Evolutionary conservation across 2,797 vertebrate species (phyloP).

Genomic region (Amniataba percoides): DNA sequence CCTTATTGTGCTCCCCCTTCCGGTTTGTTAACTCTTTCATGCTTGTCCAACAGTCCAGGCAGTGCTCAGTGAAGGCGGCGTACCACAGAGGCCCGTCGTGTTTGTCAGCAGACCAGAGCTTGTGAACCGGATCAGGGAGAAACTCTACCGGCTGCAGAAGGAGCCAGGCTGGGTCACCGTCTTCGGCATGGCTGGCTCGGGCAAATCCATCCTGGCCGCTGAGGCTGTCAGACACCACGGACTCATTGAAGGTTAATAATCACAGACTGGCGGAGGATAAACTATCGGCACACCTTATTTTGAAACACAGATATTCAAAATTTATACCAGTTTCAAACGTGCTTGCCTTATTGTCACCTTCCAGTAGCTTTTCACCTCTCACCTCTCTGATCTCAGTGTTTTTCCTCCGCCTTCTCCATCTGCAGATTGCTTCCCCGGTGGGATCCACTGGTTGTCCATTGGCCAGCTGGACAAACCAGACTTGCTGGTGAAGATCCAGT

Average conservation of each 20-base stretch:
- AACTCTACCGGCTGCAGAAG: constrained; percentile 85
- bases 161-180: constrained; percentile 93
- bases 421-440: constrained; percentile 93
- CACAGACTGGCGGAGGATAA: not conserved
- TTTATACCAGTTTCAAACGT: not conserved
- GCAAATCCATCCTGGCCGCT: constrained; percentile 96
- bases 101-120: constrained; percentile 91
- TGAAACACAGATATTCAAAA: not conserved
- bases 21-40: not conserved
- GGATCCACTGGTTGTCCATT: constrained; percentile 95
- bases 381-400: not conserved
- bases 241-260: constrained; percentile 88
- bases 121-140: constrained; percentile 88
- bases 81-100: constrained; percentile 95
- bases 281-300: not conserved
- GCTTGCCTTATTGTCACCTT: no score
- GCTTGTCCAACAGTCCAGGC: constrained; percentile 76
- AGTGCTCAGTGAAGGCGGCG: constrained; percentile 92
- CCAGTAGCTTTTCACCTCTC: not conserved
- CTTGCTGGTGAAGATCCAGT: constrained; percentile 94
- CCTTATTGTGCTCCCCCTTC: not conserved
- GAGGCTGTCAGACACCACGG: constrained; percentile 92
- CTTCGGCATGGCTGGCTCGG: constrained; percentile 98
- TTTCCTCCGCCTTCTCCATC: not conserved
- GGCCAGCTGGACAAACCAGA: constrained; percentile 95